These are phyloP conservation scores for Bathynomus jamesi DNA, from an alignment of 1,140 invertebrate species.

Conservation along the genomic window DNA sequence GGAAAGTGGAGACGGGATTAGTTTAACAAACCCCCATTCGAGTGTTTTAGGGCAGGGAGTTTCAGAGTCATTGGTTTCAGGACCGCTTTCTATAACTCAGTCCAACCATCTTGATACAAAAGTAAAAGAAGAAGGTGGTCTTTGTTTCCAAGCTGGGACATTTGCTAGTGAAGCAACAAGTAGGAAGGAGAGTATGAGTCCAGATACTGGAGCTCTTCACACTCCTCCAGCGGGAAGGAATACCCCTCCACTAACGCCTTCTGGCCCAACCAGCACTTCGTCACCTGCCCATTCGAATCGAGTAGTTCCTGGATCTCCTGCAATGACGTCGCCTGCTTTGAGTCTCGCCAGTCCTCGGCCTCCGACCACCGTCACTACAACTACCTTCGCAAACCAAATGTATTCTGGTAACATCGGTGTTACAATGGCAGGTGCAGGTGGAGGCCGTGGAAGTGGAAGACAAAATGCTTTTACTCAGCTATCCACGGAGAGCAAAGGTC, in stretches of 20 bases:
- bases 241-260: background rate
- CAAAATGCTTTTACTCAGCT: background rate
- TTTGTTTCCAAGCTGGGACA: background rate
- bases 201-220: background rate
- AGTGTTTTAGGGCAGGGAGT: background rate
- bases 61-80: conserved; percentile 2
- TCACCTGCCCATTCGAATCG: background rate
- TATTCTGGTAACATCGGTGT: background rate
- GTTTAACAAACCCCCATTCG: background rate
- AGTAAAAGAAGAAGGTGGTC: background rate
- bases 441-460: conserved; percentile 24
- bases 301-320: background rate
- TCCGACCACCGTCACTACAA: background rate
- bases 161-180: background rate
- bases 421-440: background rate
- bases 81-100: conserved; percentile 17
- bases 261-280: background rate
- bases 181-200: background rate
- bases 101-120: conserved; percentile 16
- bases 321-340: background rate
- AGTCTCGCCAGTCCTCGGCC: background rate
- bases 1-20: conserved; percentile 33
- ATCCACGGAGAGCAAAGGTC: conserved; percentile 16
- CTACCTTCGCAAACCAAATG: background rate
- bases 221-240: background rate